Conservation (phyloP, 2,797 vertebrate genomes). For the Lerista edwardsae region DNA sequence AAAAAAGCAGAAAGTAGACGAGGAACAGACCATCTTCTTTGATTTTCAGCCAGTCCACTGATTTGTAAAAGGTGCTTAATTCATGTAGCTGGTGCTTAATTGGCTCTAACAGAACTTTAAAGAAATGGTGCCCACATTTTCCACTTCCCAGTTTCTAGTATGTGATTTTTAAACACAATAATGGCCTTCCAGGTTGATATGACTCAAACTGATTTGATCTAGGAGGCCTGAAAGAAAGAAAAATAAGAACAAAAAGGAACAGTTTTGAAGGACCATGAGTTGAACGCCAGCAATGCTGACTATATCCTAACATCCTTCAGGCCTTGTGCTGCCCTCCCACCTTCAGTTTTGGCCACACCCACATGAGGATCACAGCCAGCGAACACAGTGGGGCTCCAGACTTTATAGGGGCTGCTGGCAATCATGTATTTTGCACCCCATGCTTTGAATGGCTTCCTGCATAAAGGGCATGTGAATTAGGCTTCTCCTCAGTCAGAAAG, state of each 20-base stretch:
- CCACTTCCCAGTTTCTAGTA: slow-evolving; percentile 1
- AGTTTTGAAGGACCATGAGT: background rate
- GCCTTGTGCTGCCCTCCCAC: too few species aligned
- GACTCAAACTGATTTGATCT: background rate
- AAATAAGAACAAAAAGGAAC: background rate
- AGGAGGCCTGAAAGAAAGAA: background rate
- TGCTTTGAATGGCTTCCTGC: background rate
- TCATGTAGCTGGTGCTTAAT: background rate
- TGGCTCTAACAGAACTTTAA: slow-evolving; percentile 21
- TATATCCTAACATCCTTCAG: too few species aligned
- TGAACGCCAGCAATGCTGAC: too few species aligned
- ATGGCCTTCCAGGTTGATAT: background rate
- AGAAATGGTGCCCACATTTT: background rate
- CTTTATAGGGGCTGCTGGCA: background rate
- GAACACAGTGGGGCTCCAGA: background rate
- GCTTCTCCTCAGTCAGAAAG: background rate
- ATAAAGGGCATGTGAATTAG: too few species aligned
- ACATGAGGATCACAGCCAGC: background rate
- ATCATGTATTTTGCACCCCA: background rate
- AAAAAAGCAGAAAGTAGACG: background rate
- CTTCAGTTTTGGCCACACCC: background rate
- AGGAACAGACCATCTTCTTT: slow-evolving; percentile 1
- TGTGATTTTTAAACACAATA: slow-evolving; percentile 31
- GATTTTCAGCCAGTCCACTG: slow-evolving; percentile 18
- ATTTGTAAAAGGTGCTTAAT: slow-evolving; percentile 5